Base-by-base conservation (phyloP, 1,140 invertebrate species). In the Bombus breviceps region DNA sequence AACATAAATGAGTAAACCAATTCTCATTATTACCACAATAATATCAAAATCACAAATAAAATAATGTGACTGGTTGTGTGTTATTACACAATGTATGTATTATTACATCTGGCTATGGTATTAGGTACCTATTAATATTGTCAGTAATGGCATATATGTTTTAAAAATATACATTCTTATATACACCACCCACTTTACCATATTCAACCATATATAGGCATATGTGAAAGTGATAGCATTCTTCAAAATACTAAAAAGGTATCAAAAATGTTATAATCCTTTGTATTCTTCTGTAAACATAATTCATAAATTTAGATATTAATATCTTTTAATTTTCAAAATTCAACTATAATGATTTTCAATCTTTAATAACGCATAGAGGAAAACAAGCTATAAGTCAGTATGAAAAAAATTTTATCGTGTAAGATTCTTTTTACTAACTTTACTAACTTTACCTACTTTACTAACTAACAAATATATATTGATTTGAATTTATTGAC, bases 121-220 rank as follows among this genome's bases (percentile, higher is more conserved):
- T 84, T 83, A 82, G 32, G 78, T 22, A 80, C n/a, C 71, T 71
- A 43, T 86, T 85, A 88, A 89, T 53, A 73, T 81, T 85, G 59
- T 66, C 74, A 81, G 76, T 41, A 78, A 88, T 78, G 75, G 72
- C 74, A 85, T 25, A 76, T 71, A 76, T 78, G 76, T 69, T 81
- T 83, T 85, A n/a, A 82, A 32, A 57, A 74, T 43, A 74, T 75
- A 59, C 43, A 85, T 41, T 85, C 82, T 59, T 43, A 78, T 88
- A 80, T 88, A 87, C 81, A 91, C 90, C 90, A 91, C 90, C 90
- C 88, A 91, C 90, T 91, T 91, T 91, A 91, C 90, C 75, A 86
- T 91, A 87, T 39, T 83, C 81, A 87, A 86, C 86, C 15, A 74
- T 86, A 32, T 86, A 57, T 85, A 81, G 73, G 39, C 53, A 81